Conservation (phyloP, 53 echinoderm and acorn worm species). For the Mesocentrotus franciscanus region DNA sequence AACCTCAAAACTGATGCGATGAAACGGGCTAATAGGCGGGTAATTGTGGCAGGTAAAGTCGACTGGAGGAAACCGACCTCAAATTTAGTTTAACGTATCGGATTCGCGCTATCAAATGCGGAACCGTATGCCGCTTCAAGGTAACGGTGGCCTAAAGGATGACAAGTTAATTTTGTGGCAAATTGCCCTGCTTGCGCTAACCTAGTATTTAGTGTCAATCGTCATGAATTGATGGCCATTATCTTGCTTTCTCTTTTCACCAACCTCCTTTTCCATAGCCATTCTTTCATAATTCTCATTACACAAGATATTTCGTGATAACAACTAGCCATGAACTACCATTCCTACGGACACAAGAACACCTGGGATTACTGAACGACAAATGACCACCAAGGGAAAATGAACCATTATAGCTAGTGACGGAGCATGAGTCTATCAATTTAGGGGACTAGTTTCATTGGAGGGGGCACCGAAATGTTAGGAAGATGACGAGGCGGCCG, state of each 20-base stretch:
- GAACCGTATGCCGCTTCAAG: background rate
- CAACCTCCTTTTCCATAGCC: no score
- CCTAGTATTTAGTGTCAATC: background rate
- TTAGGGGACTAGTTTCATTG: no score
- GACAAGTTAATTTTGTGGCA: background rate
- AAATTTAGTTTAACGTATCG: background rate
- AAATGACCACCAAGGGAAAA: no score
- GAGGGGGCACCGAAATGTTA: no score
- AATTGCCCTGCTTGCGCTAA: constrained; percentile 17
- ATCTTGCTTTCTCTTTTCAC: background rate
- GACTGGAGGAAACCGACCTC: background rate
- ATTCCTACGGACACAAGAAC: no score
- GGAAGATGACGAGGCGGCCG: no score
- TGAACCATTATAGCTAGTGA: no score
- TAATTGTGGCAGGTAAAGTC: background rate
- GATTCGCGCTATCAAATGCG: background rate
- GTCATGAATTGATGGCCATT: background rate
- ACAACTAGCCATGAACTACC: no score
- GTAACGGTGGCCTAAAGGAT: background rate
- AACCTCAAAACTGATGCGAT: background rate
- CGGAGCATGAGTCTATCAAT: no score
- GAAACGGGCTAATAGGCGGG: background rate
- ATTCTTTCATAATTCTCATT: no score
- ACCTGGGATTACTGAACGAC: no score
- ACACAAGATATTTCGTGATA: no score